Conservation (phyloP, 2,888 invertebrate species). For the Calliopum simillimum region DNA sequence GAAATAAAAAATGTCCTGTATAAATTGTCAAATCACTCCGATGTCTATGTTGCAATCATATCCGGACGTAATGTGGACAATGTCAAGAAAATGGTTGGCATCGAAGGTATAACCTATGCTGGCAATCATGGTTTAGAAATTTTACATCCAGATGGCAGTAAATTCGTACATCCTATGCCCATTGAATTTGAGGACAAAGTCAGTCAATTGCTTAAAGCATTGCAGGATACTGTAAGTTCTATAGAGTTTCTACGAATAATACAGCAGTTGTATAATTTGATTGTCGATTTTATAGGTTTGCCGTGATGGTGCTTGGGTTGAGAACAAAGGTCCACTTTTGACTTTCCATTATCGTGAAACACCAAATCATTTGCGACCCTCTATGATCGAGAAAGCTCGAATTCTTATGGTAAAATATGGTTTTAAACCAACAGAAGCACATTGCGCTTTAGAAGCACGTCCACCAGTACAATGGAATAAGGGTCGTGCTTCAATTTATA, state of each 20-base stretch:
- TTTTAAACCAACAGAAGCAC: conserved; percentile 82
- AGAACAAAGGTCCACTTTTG: conserved; percentile 87
- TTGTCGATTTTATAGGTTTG: conserved; percentile 72
- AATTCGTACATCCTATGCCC: conserved; percentile 92
- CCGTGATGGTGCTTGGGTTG: conserved; percentile 90
- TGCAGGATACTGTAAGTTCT: conserved; percentile 79
- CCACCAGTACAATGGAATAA: conserved; percentile 94
- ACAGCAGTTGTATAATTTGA: background rate
- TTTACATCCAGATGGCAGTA: conserved; percentile 89
- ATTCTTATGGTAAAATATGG: conserved; percentile 80
- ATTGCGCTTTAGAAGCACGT: conserved; percentile 90
- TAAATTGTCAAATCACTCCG: conserved; percentile 84
- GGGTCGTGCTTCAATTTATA: conserved; percentile 89
- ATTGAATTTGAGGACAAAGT: conserved; percentile 85
- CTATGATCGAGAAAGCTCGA: conserved; percentile 79
- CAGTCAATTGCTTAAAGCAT: conserved; percentile 78
- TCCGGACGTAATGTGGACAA: conserved; percentile 89
- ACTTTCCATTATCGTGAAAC: conserved; percentile 92
- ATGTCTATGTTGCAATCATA: conserved; percentile 88
- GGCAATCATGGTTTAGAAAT: conserved; percentile 92
- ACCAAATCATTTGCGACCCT: conserved; percentile 75
- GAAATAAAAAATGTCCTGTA: conserved; percentile 88
- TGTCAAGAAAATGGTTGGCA: conserved; percentile 91
- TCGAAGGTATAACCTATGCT: conserved; percentile 90
- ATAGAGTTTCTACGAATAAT: background rate